A percentile compares a stretch with the other conserved stretches of the same genome.
Conservation (phyloP, 1,140 invertebrate species). For the Bombus consobrinus region DNA sequence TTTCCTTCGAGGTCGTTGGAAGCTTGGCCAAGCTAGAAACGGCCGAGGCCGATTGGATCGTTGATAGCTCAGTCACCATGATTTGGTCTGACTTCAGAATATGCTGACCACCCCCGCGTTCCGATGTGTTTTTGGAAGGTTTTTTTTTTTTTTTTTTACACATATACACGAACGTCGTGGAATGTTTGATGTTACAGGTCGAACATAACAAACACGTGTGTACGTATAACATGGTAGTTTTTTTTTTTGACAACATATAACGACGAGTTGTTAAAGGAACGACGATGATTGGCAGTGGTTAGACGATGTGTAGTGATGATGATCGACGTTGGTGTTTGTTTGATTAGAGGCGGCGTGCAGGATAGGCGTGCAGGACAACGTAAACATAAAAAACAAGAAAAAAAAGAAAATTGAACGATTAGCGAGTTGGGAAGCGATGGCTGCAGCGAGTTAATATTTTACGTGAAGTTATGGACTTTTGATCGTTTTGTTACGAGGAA, state of each 20-base stretch:
- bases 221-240: slow-evolving; percentile 8
- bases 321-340: slow-evolving; percentile 39
- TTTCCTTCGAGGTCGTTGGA: slow-evolving; percentile 48
- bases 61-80: slow-evolving; percentile 62
- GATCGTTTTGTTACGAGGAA: slow-evolving; percentile 1
- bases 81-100: slow-evolving; percentile 71
- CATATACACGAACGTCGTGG: slow-evolving; percentile 11
- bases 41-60: slow-evolving; percentile 78
- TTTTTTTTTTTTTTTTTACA: neutral
- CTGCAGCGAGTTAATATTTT: neutral
- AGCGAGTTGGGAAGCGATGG: slow-evolving; percentile 19
- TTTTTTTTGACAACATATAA: slow-evolving; percentile 32
- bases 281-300: slow-evolving; percentile 52
- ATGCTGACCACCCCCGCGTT: slow-evolving; percentile 64
- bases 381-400: slow-evolving; percentile 82
- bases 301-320: slow-evolving; percentile 46
- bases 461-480: neutral
- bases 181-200: slow-evolving; percentile 21
- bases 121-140: neutral
- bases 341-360: slow-evolving; percentile 62
- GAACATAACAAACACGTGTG: neutral
- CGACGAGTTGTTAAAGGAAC: slow-evolving; percentile 44
- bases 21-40: slow-evolving; percentile 80
- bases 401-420: slow-evolving; percentile 68
- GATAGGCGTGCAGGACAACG: slow-evolving; percentile 75